Percentiles rank a stretch among this genome's conserved stretches.
phyloP scores from a whole-genome alignment of 2,797 vertebrate species.

The Pogoniulus pusillus region DNA sequence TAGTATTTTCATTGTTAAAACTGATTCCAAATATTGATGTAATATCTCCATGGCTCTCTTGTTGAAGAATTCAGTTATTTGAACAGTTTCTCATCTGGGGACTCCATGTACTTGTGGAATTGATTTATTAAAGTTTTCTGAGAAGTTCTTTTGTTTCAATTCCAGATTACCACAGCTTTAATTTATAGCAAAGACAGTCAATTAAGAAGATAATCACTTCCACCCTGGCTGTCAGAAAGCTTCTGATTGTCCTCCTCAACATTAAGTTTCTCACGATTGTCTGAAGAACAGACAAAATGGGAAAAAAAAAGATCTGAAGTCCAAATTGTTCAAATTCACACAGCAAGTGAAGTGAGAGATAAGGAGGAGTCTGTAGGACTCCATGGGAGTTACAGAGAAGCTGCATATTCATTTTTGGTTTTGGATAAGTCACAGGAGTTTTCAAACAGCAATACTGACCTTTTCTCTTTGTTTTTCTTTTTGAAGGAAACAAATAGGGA shows the following conservation, averaged over 20 bases:
- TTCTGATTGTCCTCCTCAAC: neutral
- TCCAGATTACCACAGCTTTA: neutral
- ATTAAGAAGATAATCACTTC: neutral
- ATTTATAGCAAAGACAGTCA: neutral
- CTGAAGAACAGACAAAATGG: neutral
- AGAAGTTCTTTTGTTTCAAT: neutral
- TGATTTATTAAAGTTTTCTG: neutral
- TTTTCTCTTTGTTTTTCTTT: neutral
- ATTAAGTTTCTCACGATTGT: neutral
- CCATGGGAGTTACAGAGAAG: neutral
- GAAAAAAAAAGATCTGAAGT: neutral
- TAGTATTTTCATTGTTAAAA: neutral
- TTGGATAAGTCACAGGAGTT: neutral
- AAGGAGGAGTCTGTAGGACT: neutral
- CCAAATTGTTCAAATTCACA: neutral
- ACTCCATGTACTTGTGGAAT: neutral
- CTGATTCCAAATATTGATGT: neutral
- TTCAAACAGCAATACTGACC: neutral
- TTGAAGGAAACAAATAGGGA: neutral
- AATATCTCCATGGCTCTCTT: neutral
- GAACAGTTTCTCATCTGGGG: neutral
- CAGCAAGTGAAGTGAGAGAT: neutral
- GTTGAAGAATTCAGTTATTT: neutral
- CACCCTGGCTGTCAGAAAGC: neutral
- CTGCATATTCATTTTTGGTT: neutral